Evolutionary conservation across 2,888 invertebrate genomes (phyloP), one percentile per base, ranked within the genome.

Genomic region (Agrilus mali): DNA sequence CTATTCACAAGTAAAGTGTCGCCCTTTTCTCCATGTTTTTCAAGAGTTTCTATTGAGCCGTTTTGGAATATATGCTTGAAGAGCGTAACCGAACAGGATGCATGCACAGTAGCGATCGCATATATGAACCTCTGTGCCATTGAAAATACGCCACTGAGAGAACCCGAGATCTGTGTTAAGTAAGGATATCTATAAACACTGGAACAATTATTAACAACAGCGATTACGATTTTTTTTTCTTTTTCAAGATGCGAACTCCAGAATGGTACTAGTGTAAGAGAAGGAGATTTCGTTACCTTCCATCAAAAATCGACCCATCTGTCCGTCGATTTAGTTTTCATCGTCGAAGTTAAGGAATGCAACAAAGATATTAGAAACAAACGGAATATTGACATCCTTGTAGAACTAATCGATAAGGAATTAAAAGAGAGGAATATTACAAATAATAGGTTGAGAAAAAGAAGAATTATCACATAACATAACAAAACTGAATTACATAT

Each of bases 291-390:
- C 63, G 70, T 79, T 41, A 73, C 75, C 42, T 63, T 87, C n/a
- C 69, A 75, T 37, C 74, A 73, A 32, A 57, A 64, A 12, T 60
- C 65, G 15, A 70, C 82, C 6, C 81, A 80, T 0, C 72, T 68
- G 49, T 82, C 86, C 4, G 82, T 84, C 3, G 95, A 95, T 65
- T 73, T 93, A 0, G 86, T 94, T 41, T 87, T 95, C 63, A 78
- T 95, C 41, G 74, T 94, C 1, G 93, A 95, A 59, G 88, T 90
- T 2, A 84, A 85, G 53, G 69, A 72, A 5, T 94, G 94, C 63
- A 94, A 93, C 67, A 71, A 71, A 49, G 77, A 82, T 52, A 63
- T 87, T 1, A 71, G 74, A 33, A 72, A 71, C 44, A 72, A 69
- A 42, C 80, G 78, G 55, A 86, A 80, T 53, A 74, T 88, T 40